Conservation (phyloP, 2,797 vertebrate species). For the Rhinophrynus dorsalis region DNA sequence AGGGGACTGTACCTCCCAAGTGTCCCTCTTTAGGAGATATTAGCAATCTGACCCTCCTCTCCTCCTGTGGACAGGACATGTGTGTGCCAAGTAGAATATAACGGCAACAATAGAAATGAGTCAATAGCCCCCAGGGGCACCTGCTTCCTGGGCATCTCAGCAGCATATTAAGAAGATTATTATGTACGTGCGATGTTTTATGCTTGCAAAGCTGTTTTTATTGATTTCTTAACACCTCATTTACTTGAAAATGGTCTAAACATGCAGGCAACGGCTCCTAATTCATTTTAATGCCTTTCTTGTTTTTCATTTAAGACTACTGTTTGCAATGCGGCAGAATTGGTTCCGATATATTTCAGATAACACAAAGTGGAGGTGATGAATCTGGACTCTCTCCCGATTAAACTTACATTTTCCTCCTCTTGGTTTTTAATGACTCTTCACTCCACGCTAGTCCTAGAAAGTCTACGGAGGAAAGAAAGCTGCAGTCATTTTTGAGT, state of each 20-base stretch:
- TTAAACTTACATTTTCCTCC: background rate
- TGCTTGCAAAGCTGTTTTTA: slow-evolving; percentile 56
- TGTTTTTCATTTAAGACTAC: slow-evolving; percentile 37
- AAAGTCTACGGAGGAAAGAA: no score
- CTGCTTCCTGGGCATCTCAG: slow-evolving; percentile 45
- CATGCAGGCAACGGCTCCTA: slow-evolving; percentile 50
- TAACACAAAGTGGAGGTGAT: background rate
- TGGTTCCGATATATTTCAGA: background rate
- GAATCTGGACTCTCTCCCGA: background rate
- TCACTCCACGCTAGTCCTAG: no score
- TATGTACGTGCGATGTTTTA: slow-evolving; percentile 52
- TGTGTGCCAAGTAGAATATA: slow-evolving; percentile 29
- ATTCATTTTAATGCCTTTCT: slow-evolving; percentile 40
- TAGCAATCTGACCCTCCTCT: no score
- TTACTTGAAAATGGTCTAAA: slow-evolving; percentile 58
- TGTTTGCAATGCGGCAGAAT: slow-evolving; percentile 37
- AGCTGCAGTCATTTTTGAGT: no score
- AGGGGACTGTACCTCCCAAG: no score
- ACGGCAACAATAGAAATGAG: slow-evolving; percentile 50
- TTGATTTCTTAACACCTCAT: slow-evolving; percentile 57
- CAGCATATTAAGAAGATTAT: slow-evolving; percentile 47
- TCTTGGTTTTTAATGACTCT: background rate
- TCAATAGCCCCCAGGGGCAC: slow-evolving; percentile 28
- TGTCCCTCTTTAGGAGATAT: no score
- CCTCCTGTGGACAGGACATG: background rate